phyloP scores from a whole-genome alignment of 2,888 invertebrate genomes.

The Troilus luridus region DNA sequence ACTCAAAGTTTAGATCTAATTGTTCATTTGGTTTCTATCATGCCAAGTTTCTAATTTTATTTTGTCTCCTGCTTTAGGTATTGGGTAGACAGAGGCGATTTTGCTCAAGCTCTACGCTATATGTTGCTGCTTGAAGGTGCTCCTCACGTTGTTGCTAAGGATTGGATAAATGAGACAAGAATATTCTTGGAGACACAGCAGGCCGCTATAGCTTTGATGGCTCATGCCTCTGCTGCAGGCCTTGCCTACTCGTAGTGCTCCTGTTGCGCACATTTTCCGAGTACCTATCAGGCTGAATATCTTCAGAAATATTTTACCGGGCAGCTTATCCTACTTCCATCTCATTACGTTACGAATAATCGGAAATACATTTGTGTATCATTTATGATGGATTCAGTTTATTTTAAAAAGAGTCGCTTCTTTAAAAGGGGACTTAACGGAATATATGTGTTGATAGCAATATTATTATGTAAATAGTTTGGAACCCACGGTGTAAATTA shows the following conservation, averaged over 20 bases:
- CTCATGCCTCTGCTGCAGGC: constrained; percentile 87
- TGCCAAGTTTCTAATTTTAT: background rate
- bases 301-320: constrained; percentile 26
- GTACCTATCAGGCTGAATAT: background rate
- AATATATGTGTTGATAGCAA: background rate
- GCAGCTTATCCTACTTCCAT: constrained; percentile 8
- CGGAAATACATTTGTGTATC: constrained; percentile 47
- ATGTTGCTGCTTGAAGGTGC: constrained; percentile 92
- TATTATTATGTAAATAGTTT: constrained; percentile 36
- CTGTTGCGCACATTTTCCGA: background rate
- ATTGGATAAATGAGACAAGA: constrained; percentile 90
- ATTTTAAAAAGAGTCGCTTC: constrained; percentile 24
- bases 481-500: constrained; percentile 18
- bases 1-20: no score
- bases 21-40: no score
- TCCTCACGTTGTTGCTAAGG: constrained; percentile 83
- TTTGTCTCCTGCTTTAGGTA: constrained; percentile 73
- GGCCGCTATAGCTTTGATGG: constrained; percentile 89
- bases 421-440: background rate
- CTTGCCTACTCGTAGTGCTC: constrained; percentile 70
- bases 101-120: constrained; percentile 87
- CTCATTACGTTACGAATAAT: background rate
- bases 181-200: constrained; percentile 90
- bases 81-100: constrained; percentile 90
- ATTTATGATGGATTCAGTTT: constrained; percentile 17